Evolutionary conservation across 2,888 invertebrate species (phyloP).

Genomic region (Thysanoteuthis rhombus): DNA sequence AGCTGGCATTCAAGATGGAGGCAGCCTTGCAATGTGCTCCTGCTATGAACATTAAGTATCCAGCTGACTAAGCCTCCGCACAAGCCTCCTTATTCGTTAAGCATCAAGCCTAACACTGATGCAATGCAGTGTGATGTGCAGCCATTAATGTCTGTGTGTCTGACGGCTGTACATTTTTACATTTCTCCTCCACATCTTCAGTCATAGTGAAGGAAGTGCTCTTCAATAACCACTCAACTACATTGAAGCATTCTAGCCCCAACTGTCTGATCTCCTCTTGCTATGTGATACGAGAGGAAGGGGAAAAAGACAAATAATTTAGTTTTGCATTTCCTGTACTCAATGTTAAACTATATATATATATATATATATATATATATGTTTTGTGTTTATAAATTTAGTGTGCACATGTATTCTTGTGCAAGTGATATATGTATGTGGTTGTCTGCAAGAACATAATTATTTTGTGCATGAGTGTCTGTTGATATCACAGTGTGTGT

Average conservation of each 20-base stretch:
- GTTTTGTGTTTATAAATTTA: no score
- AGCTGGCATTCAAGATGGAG: slow-evolving; percentile 12
- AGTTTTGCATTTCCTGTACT: not conserved
- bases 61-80: not conserved
- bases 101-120: not conserved
- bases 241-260: not conserved
- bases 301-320: not conserved
- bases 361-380: not conserved
- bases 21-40: not conserved
- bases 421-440: no score
- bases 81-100: not conserved
- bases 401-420: no score
- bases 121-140: not conserved
- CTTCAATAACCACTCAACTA: not conserved
- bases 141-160: not conserved
- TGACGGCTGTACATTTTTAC: not conserved
- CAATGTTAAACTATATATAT: not conserved
- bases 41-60: not conserved
- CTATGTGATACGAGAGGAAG: not conserved
- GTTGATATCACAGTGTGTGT: no score
- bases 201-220: not conserved
- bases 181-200: not conserved
- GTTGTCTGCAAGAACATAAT: no score
- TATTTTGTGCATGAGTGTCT: no score
- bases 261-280: not conserved